Base-by-base conservation (phyloP, 2,888 invertebrate genomes). In the Ichneumon xanthorius region DNA sequence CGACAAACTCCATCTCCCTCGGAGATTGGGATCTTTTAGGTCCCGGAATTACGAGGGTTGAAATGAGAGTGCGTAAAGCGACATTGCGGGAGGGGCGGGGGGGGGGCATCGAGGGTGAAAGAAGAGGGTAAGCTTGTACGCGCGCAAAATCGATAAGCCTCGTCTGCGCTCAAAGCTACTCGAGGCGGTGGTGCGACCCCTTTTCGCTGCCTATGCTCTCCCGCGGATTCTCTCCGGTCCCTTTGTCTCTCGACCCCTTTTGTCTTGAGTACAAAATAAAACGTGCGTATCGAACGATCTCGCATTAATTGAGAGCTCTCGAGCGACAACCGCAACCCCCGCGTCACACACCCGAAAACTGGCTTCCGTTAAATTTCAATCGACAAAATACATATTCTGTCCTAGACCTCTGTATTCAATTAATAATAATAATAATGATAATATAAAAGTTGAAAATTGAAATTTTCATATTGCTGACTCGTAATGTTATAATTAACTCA, bases 61-160 rank as follows among this genome's bases (percentile, higher is more conserved):
- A 65, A 76, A 76, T 33, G 80, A 80, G 71, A 77, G 71, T 80
- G 70, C 71, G 82, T 80, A 71, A 85, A 79, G 73, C 71, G 71
- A 58, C 70, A 65, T 19, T 30, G 53, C 19, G n/a, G 11, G 45
- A 33, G 30, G n/a, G 48, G 53, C n/a, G n/a, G 48, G 68, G 63
- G 37, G 53, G 33, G 6, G 76, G 37, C 22, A 37, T 53, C 19
- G 63, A 50, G 61, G 76, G 71, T 67, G 22, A 48, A 19, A 22
- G 78, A 86, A 26, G 78, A 86, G 84, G 83, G 78, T 84, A 86
- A 86, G 67, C 63, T 58, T 58, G 58, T 58, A 30, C 11, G 82
- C 79, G 70, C 79, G 70, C 73, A 80, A 81, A 87, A 88, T 88
- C 88, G 88, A 88, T 88, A 87, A 85, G 63, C 76, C 83, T 82